Conservation (phyloP, 2,113 vertebrate species). For the cat (Felis catus) region F.catus_Fca126_mat1.0 CM031414.1:60087001-60087500, state of each 20-base stretch:
- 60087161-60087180: not conserved
- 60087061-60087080: not conserved
- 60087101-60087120: not conserved
- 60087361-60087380: too few relatives aligned
- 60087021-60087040: not conserved
- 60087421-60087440: not conserved
- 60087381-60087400: not conserved
- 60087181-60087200: not conserved
- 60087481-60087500: not conserved
- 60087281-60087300: not conserved
- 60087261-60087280: not conserved
- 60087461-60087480: not conserved
- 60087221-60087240: not conserved
- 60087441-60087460: not conserved
- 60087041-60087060: not conserved
- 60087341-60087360: not conserved
- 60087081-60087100: not conserved
- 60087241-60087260: not conserved
- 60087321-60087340: not conserved
- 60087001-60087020: not conserved
- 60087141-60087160: not conserved
- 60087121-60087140: not conserved
- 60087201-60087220: not conserved
- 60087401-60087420: not conserved
- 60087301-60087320: rapidly evolving